These are phyloP conservation scores for Micronisus gabar DNA, from an alignment of 2,113 vertebrate genomes.

Conservation along the genomic window DNA sequence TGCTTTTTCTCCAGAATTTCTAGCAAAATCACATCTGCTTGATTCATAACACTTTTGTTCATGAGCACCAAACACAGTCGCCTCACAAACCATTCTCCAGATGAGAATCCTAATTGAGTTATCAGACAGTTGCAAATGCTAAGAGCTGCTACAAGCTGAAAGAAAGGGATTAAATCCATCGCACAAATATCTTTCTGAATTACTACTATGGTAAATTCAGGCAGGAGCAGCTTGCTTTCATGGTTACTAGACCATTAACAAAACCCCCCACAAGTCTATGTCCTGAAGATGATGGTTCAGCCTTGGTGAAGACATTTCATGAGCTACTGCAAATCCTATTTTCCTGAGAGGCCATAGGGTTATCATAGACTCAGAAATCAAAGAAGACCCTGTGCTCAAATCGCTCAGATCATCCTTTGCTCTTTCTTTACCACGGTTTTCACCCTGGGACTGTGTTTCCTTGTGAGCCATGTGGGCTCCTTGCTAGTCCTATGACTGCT, in stretches of 20 bases:
- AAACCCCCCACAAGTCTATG: neutral
- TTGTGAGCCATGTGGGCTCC: neutral
- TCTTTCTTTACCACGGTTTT: neutral
- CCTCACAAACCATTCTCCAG: neutral
- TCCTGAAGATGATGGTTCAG: neutral
- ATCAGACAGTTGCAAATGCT: neutral
- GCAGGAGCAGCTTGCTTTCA: neutral
- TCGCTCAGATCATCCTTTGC: neutral
- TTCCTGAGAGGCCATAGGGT: neutral
- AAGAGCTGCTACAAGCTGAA: neutral
- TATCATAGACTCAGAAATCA: neutral
- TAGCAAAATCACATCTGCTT: neutral
- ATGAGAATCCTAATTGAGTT: neutral
- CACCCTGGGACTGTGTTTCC: neutral
- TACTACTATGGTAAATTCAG: neutral
- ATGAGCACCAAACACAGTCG: neutral
- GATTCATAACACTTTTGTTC: neutral
- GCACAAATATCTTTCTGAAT: neutral
- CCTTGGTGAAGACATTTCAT: neutral
- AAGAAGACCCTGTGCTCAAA: neutral
- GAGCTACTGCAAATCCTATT: neutral
- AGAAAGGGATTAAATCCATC: neutral
- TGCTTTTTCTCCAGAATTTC: neutral
- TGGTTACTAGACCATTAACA: neutral
- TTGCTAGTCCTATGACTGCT: neutral